Evolutionary conservation across 2,797 vertebrate genomes (phyloP), one percentile per base, ranked within the genome.

Genomic region (Chloroceryle inda): DNA sequence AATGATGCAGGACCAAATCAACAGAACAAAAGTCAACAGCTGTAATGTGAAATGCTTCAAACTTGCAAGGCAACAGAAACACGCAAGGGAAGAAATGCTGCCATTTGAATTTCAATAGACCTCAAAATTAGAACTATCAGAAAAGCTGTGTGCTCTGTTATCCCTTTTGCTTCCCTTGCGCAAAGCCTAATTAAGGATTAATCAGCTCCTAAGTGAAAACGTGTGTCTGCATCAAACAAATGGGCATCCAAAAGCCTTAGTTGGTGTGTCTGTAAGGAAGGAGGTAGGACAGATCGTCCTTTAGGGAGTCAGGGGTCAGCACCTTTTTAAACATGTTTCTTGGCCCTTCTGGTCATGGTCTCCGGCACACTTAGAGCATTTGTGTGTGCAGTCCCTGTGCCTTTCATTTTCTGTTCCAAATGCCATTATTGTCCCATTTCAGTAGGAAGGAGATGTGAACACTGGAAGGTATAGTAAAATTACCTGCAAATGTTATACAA

Each of bases 1-100:
- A 53, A 98, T 98, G 24, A 98, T 91, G 66, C 99, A 99, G 19
- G 98, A 98, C 98, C 98, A 99, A 78, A 98, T 96, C 85, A 98
- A 95, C 88, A 99, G 92, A 75, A 97, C 95, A 44, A 98, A 98
- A 11, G 98, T 98, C 89, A 98, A 98, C 98, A 98, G 96, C 97
- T 98, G 96, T 97, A 97, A 84, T 97, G 98, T 56, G 98, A 98
- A 88, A 98, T 98, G 58, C 98, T 99, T 98, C 97, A 98, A 38
- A 98, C 94, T 98, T 98, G 47, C 14, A 58, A 23, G 59, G 40
- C 50, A 61, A 76, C 35, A 55, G n/a, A 47, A 40, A 37, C 35
- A 45, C 2, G 1, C 24, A 33, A 10, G 14, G 73, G 26, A 78
- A 56, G 47, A 77, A 92, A 37, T 27, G 7, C 40, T 85, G 67